phyloP scores from a whole-genome alignment of 2,797 vertebrate genomes.

The Spinus olivaceus region DNA sequence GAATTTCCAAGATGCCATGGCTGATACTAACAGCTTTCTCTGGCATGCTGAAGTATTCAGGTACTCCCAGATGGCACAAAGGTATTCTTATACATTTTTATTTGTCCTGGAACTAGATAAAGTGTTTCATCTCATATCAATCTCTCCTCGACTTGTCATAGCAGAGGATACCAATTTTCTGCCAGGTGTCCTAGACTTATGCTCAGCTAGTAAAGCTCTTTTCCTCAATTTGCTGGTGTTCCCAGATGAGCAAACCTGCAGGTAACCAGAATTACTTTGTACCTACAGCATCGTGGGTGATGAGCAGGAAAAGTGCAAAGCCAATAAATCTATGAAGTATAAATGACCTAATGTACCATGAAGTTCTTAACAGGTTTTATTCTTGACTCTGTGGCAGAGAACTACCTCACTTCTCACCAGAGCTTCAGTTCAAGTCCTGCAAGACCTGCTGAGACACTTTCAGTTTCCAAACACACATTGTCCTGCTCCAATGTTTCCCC shows the following conservation, averaged over 20 bases:
- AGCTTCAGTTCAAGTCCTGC: not conserved
- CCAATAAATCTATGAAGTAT: not conserved
- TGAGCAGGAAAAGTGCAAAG: not conserved
- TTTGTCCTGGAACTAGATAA: not conserved
- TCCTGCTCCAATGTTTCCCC: not conserved
- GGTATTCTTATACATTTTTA: not conserved
- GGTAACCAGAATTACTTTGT: not conserved
- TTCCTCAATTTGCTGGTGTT: not conserved
- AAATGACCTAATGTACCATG: not conserved
- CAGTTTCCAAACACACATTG: not conserved
- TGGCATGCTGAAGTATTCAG: not conserved
- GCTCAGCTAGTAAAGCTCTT: not conserved
- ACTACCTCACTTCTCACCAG: not conserved
- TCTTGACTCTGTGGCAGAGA: fast-evolving
- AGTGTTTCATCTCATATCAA: not conserved
- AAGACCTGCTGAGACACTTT: not conserved
- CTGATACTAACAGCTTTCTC: not conserved
- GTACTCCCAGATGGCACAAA: not conserved
- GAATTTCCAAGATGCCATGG: not conserved
- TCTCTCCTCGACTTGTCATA: not conserved
- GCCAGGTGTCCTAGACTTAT: not conserved
- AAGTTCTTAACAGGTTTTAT: not conserved
- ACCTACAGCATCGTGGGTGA: not conserved
- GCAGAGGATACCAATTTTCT: not conserved
- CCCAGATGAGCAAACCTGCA: not conserved